These are phyloP conservation scores for Spilarctia lutea DNA, from an alignment of 2,888 invertebrate species.

Conservation along the genomic window DNA sequence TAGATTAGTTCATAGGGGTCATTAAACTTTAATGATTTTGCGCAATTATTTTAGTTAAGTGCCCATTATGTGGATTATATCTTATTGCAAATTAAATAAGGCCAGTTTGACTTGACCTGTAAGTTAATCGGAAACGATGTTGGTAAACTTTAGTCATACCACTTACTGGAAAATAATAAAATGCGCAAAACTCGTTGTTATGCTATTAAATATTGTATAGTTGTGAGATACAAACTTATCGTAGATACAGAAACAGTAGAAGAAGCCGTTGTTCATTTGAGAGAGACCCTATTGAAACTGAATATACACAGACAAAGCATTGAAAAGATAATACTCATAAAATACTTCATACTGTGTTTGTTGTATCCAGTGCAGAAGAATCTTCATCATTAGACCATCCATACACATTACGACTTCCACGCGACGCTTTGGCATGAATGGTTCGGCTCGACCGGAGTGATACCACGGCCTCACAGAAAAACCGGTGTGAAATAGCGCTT, in stretches of 20 bases:
- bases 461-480: too few species aligned
- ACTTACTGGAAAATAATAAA: not conserved
- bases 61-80: slow-evolving; percentile 40
- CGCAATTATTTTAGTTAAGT: slow-evolving; percentile 46
- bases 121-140: slow-evolving; percentile 37
- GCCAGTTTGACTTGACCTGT: slow-evolving; percentile 41
- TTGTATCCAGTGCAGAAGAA: not conserved
- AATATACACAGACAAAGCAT: not conserved
- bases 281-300: not conserved
- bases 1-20: not conserved
- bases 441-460: too few species aligned
- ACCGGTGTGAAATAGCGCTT: too few species aligned
- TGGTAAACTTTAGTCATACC: slow-evolving; percentile 28
- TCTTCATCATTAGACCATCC: too few species aligned
- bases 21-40: slow-evolving; percentile 14
- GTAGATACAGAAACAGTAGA: not conserved
- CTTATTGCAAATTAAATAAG: slow-evolving; percentile 43
- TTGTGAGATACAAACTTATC: not conserved
- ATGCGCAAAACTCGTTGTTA: not conserved
- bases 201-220: not conserved
- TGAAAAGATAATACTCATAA: too few species aligned
- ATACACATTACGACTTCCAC: not conserved
- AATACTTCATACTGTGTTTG: not conserved
- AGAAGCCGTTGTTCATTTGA: not conserved
- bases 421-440: too few species aligned